Evolutionary conservation across 1,140 invertebrate species (phyloP).

Genomic region (Plectus sambesii): DNA sequence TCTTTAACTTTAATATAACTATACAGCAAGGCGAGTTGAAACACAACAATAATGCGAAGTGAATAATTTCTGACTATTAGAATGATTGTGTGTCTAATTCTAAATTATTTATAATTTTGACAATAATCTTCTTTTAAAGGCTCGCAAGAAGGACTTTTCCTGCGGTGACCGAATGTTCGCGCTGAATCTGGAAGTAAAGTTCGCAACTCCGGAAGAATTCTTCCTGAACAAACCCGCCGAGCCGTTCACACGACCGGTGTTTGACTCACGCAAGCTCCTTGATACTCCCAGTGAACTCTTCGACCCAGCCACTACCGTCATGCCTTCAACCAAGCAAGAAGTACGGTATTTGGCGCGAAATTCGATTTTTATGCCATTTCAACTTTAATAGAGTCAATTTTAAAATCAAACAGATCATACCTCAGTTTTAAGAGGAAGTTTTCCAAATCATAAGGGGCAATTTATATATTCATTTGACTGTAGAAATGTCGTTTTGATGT

Average conservation of each 20-base stretch:
- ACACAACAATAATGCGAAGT: slow-evolving; percentile 5
- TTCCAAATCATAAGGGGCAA: background rate
- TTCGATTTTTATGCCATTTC: too few relatives aligned
- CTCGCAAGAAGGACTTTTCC: slow-evolving; percentile 82
- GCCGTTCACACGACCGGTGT: slow-evolving; percentile 26
- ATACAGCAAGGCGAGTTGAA: background rate
- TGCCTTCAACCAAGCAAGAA: too few relatives aligned
- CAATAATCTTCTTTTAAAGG: slow-evolving; percentile 33
- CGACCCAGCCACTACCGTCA: too few relatives aligned
- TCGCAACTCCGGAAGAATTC: slow-evolving; percentile 84
- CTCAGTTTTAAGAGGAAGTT: slow-evolving; percentile 13
- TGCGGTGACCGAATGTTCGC: slow-evolving; percentile 78
- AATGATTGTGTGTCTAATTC: slow-evolving; percentile 48
- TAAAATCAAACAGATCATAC: background rate
- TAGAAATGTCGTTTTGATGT: slow-evolving; percentile 4
- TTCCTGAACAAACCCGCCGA: slow-evolving; percentile 57
- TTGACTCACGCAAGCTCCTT: slow-evolving; percentile 20
- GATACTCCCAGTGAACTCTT: too few relatives aligned
- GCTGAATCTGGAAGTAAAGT: slow-evolving; percentile 67
- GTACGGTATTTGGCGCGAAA: too few relatives aligned
- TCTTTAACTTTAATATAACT: too few relatives aligned
- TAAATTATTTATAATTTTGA: slow-evolving; percentile 26
- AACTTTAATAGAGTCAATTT: too few relatives aligned
- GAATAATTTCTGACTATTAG: slow-evolving; percentile 67
- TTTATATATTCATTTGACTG: too few relatives aligned